Conservation (phyloP, 2,797 vertebrate genomes). For the Lithobates sylvaticus region DNA sequence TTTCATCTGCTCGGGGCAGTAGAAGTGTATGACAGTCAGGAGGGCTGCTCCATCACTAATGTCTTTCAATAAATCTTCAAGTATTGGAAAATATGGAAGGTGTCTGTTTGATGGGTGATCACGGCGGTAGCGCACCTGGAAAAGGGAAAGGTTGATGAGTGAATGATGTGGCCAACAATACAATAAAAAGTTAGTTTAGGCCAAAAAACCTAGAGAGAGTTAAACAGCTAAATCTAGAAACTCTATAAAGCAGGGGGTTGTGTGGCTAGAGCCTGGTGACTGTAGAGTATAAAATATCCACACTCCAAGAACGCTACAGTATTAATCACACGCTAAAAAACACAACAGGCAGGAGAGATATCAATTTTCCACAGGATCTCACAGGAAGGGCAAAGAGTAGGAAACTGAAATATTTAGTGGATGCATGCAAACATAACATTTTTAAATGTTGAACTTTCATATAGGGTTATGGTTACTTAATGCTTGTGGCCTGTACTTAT, state of each 20-base stretch:
- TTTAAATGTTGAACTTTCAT: too few species aligned
- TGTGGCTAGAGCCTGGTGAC: not conserved
- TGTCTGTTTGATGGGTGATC: constrained; percentile 88
- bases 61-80: constrained; percentile 93
- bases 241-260: constrained; percentile 22
- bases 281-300: constrained; percentile 53
- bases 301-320: constrained; percentile 46
- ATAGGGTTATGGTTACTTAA: too few species aligned
- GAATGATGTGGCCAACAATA: not conserved
- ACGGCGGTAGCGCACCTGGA: constrained; percentile 91
- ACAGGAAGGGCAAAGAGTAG: not conserved
- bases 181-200: not conserved
- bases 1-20: constrained; percentile 92
- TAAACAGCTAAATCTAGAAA: constrained; percentile 14
- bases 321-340: not conserved
- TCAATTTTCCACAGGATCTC: not conserved
- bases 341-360: constrained; percentile 11
- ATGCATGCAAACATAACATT: not conserved
- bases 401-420: constrained; percentile 13
- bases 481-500: too few species aligned
- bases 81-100: constrained; percentile 86
- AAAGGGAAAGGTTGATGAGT: constrained; percentile 19
- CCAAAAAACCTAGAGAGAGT: not conserved
- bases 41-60: constrained; percentile 88
- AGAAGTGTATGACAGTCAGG: constrained; percentile 91